A percentile compares a stretch with the other conserved stretches of the same genome.
Evolutionary conservation across 2,797 vertebrate species (phyloP).

Genomic region (Bradypus variegatus): DNA sequence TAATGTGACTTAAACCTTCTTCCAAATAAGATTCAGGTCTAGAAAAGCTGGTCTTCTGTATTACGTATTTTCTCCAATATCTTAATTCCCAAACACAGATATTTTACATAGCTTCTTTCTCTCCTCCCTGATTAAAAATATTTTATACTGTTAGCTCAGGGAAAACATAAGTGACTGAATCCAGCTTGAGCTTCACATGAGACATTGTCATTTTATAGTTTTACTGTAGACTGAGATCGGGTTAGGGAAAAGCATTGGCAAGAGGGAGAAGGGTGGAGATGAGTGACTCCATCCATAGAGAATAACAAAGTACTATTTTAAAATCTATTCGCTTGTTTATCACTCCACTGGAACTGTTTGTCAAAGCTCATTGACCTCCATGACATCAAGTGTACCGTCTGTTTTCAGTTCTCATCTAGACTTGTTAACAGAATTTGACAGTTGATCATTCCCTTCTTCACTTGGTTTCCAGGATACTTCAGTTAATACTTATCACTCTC

Average conservation of each 20-base stretch:
- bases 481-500: not conserved
- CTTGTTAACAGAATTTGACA: not conserved
- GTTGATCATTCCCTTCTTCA: not conserved
- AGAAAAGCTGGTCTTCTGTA: constrained; percentile 25
- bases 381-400: not conserved
- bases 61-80: constrained; percentile 7
- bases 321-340: not conserved
- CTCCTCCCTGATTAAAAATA: constrained; percentile 7
- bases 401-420: constrained; percentile 30
- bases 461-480: not conserved
- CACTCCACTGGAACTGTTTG: not conserved
- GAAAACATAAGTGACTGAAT: constrained; percentile 18
- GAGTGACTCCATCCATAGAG: not conserved
- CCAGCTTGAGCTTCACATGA: not conserved
- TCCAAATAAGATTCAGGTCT: constrained; percentile 16
- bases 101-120: constrained; percentile 30
- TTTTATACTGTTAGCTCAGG: not conserved
- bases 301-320: not conserved
- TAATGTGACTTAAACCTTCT: constrained; percentile 14
- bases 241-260: not conserved
- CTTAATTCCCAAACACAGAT: not conserved
- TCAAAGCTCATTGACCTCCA: not conserved
- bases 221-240: not conserved
- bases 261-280: not conserved
- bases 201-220: constrained; percentile 12